These are phyloP conservation scores for Neelides sp. DNA, from an alignment of 1,140 invertebrate genomes.

Conservation along the genomic window DNA sequence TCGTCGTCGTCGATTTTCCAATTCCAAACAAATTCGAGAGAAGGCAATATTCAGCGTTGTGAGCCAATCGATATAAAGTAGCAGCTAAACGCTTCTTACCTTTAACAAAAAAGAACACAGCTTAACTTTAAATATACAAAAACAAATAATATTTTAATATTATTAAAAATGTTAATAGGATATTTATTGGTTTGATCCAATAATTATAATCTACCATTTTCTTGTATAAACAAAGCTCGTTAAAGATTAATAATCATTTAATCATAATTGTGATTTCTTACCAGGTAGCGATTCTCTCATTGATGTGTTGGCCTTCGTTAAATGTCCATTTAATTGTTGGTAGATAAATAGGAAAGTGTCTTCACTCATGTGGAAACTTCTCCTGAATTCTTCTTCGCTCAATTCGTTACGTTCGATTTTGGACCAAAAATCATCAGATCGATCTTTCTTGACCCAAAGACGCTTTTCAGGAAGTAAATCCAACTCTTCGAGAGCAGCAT, in stretches of 20 bases:
- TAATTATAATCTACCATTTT: too few species aligned
- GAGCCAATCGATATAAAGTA: constrained; percentile 19
- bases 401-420: constrained; percentile 14
- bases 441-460: constrained; percentile 16
- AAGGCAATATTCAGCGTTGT: constrained; percentile 23
- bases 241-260: too few species aligned
- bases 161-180: too few species aligned
- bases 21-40: constrained; percentile 23
- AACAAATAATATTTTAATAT: too few species aligned
- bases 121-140: too few species aligned
- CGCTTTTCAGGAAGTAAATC: constrained; percentile 15
- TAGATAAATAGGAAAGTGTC: constrained; percentile 25
- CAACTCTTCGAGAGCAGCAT: constrained; percentile 8
- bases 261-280: too few species aligned
- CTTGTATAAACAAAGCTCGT: too few species aligned
- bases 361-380: constrained; percentile 22
- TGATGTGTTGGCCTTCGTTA: constrained; percentile 14
- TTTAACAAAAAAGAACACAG: too few species aligned
- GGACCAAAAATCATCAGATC: constrained; percentile 20
- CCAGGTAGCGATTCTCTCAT: constrained; percentile 16
- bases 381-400: constrained; percentile 5
- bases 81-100: constrained; percentile 24
- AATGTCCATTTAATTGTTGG: constrained; percentile 15
- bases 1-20: constrained; percentile 22
- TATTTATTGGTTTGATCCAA: too few species aligned